These are phyloP conservation scores for Pseudoips prasinana DNA, from an alignment of 2,888 invertebrate species.

Conservation along the genomic window DNA sequence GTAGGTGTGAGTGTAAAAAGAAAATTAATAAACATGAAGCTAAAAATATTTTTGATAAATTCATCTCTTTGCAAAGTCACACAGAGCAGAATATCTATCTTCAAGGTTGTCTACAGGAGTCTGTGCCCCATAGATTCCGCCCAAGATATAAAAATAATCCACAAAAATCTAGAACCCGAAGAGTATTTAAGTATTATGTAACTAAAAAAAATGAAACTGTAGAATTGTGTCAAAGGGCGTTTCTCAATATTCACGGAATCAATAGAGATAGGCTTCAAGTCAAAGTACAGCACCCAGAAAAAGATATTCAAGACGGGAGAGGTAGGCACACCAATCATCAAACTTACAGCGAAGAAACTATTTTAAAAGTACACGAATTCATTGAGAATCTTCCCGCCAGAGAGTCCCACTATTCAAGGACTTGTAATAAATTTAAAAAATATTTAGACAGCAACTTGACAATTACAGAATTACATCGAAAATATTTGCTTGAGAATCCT, in stretches of 20 bases:
- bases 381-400: slow-evolving; percentile 5
- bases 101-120: slow-evolving; percentile 1
- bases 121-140: slow-evolving; percentile 1
- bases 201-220: not conserved
- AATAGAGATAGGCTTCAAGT: slow-evolving; percentile 1
- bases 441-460: slow-evolving; percentile 2
- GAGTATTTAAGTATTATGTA: slow-evolving; percentile 1
- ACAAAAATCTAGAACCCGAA: not conserved
- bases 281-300: slow-evolving; percentile 3
- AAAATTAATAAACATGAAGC: not conserved
- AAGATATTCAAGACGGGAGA: slow-evolving; percentile 1
- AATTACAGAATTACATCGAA: slow-evolving; percentile 1
- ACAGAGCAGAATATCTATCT: slow-evolving; percentile 2
- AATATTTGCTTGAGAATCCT: slow-evolving; percentile 1
- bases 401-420: slow-evolving; percentile 3
- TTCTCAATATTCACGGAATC: slow-evolving; percentile 3
- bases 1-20: slow-evolving; percentile 1
- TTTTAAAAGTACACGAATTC: slow-evolving; percentile 1
- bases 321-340: not conserved
- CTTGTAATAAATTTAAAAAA: slow-evolving; percentile 2
- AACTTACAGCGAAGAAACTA: not conserved
- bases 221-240: not conserved
- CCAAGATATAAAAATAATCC: not conserved
- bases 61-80: slow-evolving; percentile 1
- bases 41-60: not conserved